Evolutionary conservation across 1,140 invertebrate genomes (phyloP).

Genomic region (Coboldia fuscipes): DNA sequence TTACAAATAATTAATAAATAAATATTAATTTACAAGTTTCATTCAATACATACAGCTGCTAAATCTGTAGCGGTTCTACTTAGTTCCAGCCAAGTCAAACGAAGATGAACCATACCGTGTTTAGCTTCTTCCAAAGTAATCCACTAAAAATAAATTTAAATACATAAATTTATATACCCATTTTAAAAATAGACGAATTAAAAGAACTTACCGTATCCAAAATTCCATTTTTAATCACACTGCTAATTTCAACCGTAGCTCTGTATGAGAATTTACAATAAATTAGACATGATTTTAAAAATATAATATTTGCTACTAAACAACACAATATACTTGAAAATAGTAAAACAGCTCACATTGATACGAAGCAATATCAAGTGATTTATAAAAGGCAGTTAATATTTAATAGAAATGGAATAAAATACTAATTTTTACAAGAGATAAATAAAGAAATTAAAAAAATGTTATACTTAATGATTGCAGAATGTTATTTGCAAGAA

Average conservation of each 20-base stretch:
- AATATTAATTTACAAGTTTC: constrained; percentile 1
- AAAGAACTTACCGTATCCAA: constrained; percentile 48
- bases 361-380: no score
- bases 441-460: no score
- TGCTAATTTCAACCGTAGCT: constrained; percentile 41
- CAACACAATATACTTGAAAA: no score
- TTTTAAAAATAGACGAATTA: constrained; percentile 6
- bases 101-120: constrained; percentile 74
- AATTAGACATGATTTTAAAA: no score
- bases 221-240: constrained; percentile 38
- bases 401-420: no score
- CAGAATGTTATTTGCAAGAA: no score
- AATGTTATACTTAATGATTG: no score
- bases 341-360: neutral
- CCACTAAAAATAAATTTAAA: constrained; percentile 42
- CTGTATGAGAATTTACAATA: no score
- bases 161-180: constrained; percentile 1
- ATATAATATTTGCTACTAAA: neutral
- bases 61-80: constrained; percentile 47
- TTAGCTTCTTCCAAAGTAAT: constrained; percentile 81
- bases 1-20: constrained; percentile 6
- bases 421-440: no score
- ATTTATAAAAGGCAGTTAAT: no score
- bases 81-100: constrained; percentile 69
- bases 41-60: constrained; percentile 38